Evolutionary conservation across 2,113 vertebrate species (phyloP), one percentile per base, ranked within the genome.

Genomic region (Muntiacus reevesi): DNA sequence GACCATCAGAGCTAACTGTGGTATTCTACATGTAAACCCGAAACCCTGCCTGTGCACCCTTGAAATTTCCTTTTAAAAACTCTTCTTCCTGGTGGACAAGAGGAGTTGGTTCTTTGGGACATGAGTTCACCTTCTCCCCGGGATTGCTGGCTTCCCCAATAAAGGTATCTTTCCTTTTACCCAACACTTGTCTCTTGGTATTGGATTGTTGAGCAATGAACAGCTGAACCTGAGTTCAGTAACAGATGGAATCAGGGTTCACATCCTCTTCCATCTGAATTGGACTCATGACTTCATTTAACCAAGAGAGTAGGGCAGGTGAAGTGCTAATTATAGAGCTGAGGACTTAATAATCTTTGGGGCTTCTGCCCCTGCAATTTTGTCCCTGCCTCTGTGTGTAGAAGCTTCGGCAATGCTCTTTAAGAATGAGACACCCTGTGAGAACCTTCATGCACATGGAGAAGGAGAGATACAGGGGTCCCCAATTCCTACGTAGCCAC

Each of bases 211-310:
- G 19, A 82, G 12, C 11, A 14, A 36, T 23, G 33, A 82, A 52
- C 33, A 54, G 33, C 50, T 4, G 11, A 54, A 54, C 33, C 33
- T 82, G 79, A 82, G 12, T 82, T 54, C 79, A 82, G 76, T 82
- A 82, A 54, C 33, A 40, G 3, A 40, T 40, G 43, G 33, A 13
- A 1, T 55, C 95, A 4, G 10, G 7, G 62, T 40, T 47, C 33
- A 33, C 1, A 0, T n/a, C 57, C 25, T 50, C 4, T 11, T 10
- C 14, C 27, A 9, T 47, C 67, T 12, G 27, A 40, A 33, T 1
- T 30, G 21, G 9, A 3, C 78, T 15, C 12, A 19, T 45, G 30
- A 79, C 14, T n/a, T 50, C 25, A 17, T 6, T 21, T 30, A 47
- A 43, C 59, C n/a, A 64, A 19, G 55, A 55, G 6, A n/a, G 4